A percentile compares a stretch with the other conserved stretches of the same genome.
Conservation (phyloP, 2,888 invertebrate genomes). For the Meta bourneti region DNA sequence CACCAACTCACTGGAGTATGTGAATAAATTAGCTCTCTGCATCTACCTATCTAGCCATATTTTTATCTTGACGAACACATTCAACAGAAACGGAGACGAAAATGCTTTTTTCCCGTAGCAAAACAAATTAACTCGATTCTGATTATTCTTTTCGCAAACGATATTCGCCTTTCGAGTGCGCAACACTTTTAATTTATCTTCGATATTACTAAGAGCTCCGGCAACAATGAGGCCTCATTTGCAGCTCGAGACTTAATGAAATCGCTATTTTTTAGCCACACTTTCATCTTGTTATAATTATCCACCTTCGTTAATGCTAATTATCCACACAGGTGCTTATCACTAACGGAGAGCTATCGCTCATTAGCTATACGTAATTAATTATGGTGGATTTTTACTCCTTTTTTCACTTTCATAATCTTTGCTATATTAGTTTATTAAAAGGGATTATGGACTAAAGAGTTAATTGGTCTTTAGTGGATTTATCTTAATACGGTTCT, state of each 20-base stretch:
- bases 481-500: neutral
- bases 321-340: conserved; percentile 51
- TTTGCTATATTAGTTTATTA: conserved; percentile 26
- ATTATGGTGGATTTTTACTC: conserved; percentile 14
- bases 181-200: conserved; percentile 32
- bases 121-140: neutral
- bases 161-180: neutral
- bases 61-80: too few relatives aligned
- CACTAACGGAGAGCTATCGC: conserved; percentile 39
- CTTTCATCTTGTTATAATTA: conserved; percentile 26
- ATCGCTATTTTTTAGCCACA: conserved; percentile 7
- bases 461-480: conserved; percentile 33
- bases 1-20: too few relatives aligned
- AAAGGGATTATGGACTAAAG: conserved; percentile 25
- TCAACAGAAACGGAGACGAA: neutral
- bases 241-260: conserved; percentile 24
- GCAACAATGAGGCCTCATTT: conserved; percentile 33
- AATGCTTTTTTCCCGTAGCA: neutral
- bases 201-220: conserved; percentile 23
- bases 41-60: too few relatives aligned
- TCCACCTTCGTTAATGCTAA: conserved; percentile 46
- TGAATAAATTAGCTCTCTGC: too few relatives aligned
- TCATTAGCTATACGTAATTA: conserved; percentile 51
- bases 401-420: conserved; percentile 28
- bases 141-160: neutral